phyloP scores from a whole-genome alignment of 2,888 invertebrate genomes.

The Bombyx huttoni region DNA sequence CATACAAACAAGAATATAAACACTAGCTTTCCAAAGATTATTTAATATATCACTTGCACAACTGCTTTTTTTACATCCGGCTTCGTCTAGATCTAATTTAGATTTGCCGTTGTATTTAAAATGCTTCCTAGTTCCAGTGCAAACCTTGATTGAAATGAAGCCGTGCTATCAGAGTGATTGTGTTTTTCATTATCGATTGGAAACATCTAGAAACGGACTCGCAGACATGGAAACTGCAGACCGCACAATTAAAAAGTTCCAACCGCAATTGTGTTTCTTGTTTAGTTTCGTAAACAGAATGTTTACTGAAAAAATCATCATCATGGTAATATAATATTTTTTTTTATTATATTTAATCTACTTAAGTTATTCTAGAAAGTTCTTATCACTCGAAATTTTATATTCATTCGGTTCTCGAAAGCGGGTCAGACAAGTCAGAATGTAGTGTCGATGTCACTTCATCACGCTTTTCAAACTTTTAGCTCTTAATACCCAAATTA shows the following conservation, averaged over 20 bases:
- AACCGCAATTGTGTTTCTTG: no score
- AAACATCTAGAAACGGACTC: background rate
- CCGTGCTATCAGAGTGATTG: background rate
- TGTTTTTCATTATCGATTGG: background rate
- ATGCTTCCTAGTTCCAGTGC: background rate
- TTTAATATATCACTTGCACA: background rate
- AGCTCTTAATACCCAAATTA: no score
- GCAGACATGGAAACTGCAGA: no score
- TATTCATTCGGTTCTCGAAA: background rate
- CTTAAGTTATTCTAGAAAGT: background rate
- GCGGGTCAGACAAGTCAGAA: background rate
- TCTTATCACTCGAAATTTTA: background rate
- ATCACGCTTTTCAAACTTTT: no score
- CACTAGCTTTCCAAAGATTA: no score
- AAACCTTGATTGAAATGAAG: background rate
- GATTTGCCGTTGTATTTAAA: background rate
- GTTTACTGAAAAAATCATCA: no score
- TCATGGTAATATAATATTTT: no score
- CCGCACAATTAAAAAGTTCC: no score
- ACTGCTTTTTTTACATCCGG: constrained; percentile 1
- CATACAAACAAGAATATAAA: no score
- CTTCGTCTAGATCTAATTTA: background rate
- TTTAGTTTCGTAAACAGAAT: no score
- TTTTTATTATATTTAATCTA: background rate
- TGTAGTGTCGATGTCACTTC: background rate